Conservation (phyloP, 2,113 vertebrate species). For the Drymodes brunneopygia region DNA sequence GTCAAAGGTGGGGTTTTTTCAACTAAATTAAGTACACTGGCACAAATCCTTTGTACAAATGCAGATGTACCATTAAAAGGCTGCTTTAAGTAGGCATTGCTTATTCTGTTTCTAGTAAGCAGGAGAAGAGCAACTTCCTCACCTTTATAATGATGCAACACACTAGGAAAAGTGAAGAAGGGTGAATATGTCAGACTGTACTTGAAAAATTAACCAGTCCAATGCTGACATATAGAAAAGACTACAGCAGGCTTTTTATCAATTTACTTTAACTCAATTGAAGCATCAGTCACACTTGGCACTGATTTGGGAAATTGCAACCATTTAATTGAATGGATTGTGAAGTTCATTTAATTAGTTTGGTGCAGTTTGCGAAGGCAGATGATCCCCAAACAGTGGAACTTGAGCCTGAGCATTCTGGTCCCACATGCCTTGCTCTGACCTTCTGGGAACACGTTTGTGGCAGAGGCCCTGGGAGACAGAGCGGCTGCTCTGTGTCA, state of each 20-base stretch:
- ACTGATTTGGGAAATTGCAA: not conserved
- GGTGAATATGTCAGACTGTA: not conserved
- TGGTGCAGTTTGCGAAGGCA: not conserved
- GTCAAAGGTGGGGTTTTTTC: not conserved
- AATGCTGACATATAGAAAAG: not conserved
- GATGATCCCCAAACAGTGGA: not conserved
- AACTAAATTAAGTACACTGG: not conserved
- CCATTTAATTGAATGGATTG: not conserved
- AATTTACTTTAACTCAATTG: conserved; percentile 14
- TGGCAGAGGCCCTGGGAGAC: not conserved
- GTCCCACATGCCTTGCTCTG: not conserved
- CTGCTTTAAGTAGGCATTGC: not conserved
- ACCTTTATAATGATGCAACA: not conserved
- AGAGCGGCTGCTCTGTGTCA: fast-evolving
- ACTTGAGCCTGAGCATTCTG: not conserved
- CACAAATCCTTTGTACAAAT: not conserved
- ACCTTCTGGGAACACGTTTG: not conserved
- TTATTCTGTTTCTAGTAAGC: not conserved
- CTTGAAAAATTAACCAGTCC: not conserved
- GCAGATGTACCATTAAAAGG: not conserved
- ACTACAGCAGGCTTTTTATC: not conserved
- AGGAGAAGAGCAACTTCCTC: not conserved
- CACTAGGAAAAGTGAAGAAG: not conserved
- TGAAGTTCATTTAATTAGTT: conserved; percentile 41
- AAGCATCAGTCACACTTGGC: not conserved